Percentiles rank a stretch among this genome's conserved stretches.
Conservation (phyloP, 2,113 vertebrate genomes). For the Hyperoodon ampullatus region DNA sequence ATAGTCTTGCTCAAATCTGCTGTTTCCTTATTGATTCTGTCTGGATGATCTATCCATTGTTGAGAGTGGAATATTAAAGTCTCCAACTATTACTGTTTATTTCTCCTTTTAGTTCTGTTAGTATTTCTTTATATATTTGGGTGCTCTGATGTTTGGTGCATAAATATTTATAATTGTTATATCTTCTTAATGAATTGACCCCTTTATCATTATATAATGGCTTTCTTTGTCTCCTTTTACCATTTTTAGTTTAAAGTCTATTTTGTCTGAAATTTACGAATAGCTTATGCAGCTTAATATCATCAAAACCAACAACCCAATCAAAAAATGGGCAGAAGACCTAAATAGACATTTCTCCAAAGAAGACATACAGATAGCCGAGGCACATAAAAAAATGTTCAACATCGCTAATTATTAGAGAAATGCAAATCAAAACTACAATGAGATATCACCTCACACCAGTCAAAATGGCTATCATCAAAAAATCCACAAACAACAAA, state of each 20-base stretch:
- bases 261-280: not conserved
- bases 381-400: too few species aligned
- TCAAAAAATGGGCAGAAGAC: too few species aligned
- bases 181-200: not conserved
- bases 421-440: too few species aligned
- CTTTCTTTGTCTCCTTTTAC: not conserved
- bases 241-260: not conserved
- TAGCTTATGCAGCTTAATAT: too few species aligned
- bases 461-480: too few species aligned
- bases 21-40: not conserved
- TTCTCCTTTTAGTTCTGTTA: slow-evolving; percentile 4
- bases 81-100: not conserved
- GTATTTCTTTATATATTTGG: not conserved
- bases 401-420: too few species aligned
- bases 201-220: not conserved
- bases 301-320: too few species aligned
- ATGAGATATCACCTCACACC: too few species aligned
- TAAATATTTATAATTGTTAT: not conserved
- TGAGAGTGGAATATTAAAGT: not conserved
- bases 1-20: not conserved
- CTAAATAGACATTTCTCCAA: too few species aligned
- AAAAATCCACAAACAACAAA: too few species aligned
- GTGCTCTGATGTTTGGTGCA: not conserved
- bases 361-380: too few species aligned
- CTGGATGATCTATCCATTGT: not conserved